phyloP scores from a whole-genome alignment of 1,140 invertebrate genomes.

The Caenorhabditis latens region DNA sequence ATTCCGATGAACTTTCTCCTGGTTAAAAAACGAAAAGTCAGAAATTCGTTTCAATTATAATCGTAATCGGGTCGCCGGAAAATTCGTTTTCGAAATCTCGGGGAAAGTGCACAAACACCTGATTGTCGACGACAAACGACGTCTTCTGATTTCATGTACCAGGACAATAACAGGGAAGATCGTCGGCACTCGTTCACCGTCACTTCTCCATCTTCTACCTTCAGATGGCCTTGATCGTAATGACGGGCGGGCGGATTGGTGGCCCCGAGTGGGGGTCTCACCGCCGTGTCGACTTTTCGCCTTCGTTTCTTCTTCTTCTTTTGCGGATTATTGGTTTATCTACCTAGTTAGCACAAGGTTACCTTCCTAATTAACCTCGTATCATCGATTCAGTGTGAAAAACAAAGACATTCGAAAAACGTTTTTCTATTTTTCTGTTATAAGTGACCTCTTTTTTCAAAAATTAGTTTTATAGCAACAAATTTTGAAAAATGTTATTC shows the following conservation, averaged over 20 bases:
- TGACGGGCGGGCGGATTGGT: conserved; percentile 48
- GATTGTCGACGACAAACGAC: conserved; percentile 6
- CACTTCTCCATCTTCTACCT: conserved; percentile 17
- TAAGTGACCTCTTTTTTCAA: background rate
- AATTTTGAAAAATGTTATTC: no score
- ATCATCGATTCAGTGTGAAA: conserved; percentile 14
- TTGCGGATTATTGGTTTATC: conserved; percentile 52
- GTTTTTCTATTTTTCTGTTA: background rate
- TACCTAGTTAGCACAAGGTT: conserved; percentile 52
- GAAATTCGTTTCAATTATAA: conserved; percentile 25
- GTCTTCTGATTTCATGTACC: conserved; percentile 1
- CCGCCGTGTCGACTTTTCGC: conserved; percentile 51
- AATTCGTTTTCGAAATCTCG: background rate
- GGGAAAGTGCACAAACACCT: conserved; percentile 30
- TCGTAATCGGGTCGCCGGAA: background rate
- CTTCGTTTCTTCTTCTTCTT: conserved; percentile 49
- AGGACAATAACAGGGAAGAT: background rate
- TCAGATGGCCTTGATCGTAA: conserved; percentile 48
- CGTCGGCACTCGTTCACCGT: conserved; percentile 46
- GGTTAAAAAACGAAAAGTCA: background rate
- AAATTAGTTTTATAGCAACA: background rate
- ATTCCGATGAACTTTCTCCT: conserved; percentile 42
- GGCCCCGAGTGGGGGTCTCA: conserved; percentile 38
- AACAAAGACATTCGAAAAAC: background rate
- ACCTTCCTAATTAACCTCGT: conserved; percentile 42